A percentile compares a stretch with the other conserved stretches of the same genome.
These are phyloP conservation scores for Automeris io DNA, from an alignment of 2,888 invertebrate species.

Conservation along the genomic window DNA sequence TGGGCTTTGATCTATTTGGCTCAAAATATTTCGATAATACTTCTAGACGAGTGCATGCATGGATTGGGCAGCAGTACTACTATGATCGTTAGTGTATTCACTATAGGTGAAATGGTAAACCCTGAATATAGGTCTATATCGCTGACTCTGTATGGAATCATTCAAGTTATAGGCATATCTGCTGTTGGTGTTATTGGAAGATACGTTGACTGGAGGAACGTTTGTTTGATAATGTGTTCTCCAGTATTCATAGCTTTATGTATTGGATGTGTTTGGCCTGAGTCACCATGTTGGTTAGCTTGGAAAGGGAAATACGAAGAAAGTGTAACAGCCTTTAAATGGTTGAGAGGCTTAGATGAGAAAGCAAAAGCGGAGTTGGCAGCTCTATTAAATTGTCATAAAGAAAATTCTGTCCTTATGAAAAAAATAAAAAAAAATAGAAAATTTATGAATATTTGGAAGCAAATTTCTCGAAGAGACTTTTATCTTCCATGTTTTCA, in stretches of 20 bases:
- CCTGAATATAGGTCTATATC: conserved; percentile 18
- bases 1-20: conserved; percentile 6
- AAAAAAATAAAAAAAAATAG: not conserved
- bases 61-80: conserved; percentile 7
- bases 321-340: conserved; percentile 17
- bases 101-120: conserved; percentile 18
- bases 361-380: conserved; percentile 14
- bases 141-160: not conserved
- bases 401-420: not conserved
- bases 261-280: conserved; percentile 17
- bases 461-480: conserved; percentile 9
- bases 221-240: not conserved
- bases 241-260: conserved; percentile 10
- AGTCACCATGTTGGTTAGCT: conserved; percentile 21
- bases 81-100: conserved; percentile 3
- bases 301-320: conserved; percentile 16
- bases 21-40: not conserved
- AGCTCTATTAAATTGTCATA: conserved; percentile 5
- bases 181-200: conserved; percentile 1
- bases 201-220: conserved; percentile 7
- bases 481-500: conserved; percentile 14
- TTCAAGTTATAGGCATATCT: conserved; percentile 1
- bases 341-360: conserved; percentile 17
- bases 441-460: not conserved
- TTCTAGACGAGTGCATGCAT: conserved; percentile 8